Evolutionary conservation across 2,888 invertebrate species (phyloP).

Genomic region (Tinea semifulvella): DNA sequence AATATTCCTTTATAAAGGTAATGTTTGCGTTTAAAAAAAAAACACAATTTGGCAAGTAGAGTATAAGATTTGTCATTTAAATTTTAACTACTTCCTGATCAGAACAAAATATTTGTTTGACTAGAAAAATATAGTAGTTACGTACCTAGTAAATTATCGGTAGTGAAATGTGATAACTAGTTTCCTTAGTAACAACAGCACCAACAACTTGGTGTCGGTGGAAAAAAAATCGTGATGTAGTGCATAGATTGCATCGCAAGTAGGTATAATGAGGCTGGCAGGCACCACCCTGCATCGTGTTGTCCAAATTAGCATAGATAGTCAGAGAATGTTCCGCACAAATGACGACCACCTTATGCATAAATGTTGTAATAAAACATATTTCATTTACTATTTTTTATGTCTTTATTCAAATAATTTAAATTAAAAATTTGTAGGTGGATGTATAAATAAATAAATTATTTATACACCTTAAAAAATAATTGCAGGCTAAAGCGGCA

Average conservation of each 20-base stretch:
- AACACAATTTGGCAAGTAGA: too few relatives aligned
- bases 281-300: constrained; percentile 31
- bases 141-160: not conserved
- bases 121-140: not conserved
- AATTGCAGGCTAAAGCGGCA: too few relatives aligned
- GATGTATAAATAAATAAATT: too few relatives aligned
- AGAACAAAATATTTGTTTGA: too few relatives aligned
- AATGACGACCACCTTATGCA: constrained; percentile 10
- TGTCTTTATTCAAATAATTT: too few relatives aligned
- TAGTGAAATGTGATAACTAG: constrained; percentile 3
- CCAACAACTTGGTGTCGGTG: constrained; percentile 24
- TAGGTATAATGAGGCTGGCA: constrained; percentile 44
- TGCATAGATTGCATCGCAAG: constrained; percentile 64
- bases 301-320: constrained; percentile 55
- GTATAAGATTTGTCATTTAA: too few relatives aligned
- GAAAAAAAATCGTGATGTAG: constrained; percentile 53
- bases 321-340: constrained; percentile 18
- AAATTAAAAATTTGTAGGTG: too few relatives aligned
- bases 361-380: not conserved
- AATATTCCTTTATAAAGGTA: too few relatives aligned
- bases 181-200: constrained; percentile 36
- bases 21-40: too few relatives aligned
- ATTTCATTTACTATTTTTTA: too few relatives aligned
- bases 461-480: too few relatives aligned
- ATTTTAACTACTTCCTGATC: too few relatives aligned